Evolutionary conservation across 1,140 invertebrate genomes (phyloP).

Genomic region (Heliothis subflexa): DNA sequence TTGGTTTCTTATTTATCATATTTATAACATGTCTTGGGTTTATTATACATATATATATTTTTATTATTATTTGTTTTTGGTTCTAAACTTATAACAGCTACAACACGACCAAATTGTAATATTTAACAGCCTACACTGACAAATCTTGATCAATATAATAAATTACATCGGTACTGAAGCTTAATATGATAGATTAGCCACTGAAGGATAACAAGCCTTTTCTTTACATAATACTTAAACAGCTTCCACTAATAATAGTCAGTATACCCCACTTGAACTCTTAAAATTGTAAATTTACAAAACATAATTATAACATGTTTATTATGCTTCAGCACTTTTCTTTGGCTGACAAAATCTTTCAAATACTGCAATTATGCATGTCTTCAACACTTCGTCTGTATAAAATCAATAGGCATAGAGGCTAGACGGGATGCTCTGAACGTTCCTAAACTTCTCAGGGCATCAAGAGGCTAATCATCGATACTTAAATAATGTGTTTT

Average conservation of each 20-base stretch:
- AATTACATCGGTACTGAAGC: slow-evolving; percentile 47
- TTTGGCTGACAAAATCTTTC: slow-evolving; percentile 77
- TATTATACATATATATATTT: slow-evolving; percentile 28
- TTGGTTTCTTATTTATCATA: slow-evolving; percentile 24
- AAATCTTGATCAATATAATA: slow-evolving; percentile 40
- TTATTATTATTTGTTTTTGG: neutral
- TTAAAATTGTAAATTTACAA: slow-evolving; percentile 59
- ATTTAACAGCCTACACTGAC: slow-evolving; percentile 62
- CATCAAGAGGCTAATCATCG: slow-evolving; percentile 37
- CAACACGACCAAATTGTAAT: slow-evolving; percentile 84
- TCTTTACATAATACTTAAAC: slow-evolving; percentile 29
- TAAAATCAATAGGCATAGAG: slow-evolving; percentile 59
- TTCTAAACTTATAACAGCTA: slow-evolving; percentile 46
- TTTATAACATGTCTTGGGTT: slow-evolving; percentile 32
- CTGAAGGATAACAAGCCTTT: slow-evolving; percentile 37
- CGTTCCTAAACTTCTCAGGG: slow-evolving; percentile 48
- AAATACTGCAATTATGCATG: slow-evolving; percentile 80
- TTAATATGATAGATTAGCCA: slow-evolving; percentile 42
- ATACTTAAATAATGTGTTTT: slow-evolving; percentile 66
- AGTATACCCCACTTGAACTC: slow-evolving; percentile 46
- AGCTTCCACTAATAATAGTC: slow-evolving; percentile 62
- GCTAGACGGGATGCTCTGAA: slow-evolving; percentile 60
- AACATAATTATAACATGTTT: slow-evolving; percentile 76
- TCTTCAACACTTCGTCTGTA: slow-evolving; percentile 76
- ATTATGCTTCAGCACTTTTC: slow-evolving; percentile 83